A percentile compares a stretch with the other conserved stretches of the same genome.
Evolutionary conservation across 2,113 vertebrate species (phyloP).

Genomic region (Apus apus): DNA sequence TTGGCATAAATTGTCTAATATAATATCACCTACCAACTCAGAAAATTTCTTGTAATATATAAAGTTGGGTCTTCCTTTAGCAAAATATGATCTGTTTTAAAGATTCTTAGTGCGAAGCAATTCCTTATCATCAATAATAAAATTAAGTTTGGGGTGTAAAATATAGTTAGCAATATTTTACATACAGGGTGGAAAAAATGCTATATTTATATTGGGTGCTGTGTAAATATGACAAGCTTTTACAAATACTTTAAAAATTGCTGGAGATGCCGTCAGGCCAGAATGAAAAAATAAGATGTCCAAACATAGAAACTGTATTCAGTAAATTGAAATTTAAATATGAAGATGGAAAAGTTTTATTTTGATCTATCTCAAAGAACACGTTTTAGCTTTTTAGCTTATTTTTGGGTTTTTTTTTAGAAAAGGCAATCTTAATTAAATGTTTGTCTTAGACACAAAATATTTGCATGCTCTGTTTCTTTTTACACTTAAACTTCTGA

Average conservation of each 20-base stretch:
- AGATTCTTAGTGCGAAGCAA: neutral
- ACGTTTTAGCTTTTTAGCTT: neutral
- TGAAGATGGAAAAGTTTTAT: conserved; percentile 57
- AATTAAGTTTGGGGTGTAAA: neutral
- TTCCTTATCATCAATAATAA: conserved; percentile 24
- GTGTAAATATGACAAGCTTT: conserved; percentile 45
- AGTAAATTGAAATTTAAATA: conserved; percentile 64
- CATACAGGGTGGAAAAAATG: neutral
- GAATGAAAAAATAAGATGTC: conserved; percentile 21
- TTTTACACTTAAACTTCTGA: conserved; percentile 6
- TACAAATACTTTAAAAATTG: conserved; percentile 34
- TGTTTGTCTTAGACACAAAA: neutral
- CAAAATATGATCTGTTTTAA: neutral
- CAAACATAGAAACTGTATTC: conserved; percentile 60
- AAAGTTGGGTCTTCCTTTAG: neutral
- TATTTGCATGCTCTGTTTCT: neutral
- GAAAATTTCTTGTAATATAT: neutral
- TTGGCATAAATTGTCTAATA: neutral
- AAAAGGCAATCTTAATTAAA: conserved; percentile 27
- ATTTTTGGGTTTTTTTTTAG: neutral
- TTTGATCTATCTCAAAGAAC: conserved; percentile 25
- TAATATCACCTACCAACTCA: neutral
- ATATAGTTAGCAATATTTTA: neutral
- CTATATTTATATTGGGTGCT: neutral
- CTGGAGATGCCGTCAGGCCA: conserved; percentile 4